A percentile compares a stretch with the other conserved stretches of the same genome.
Conservation (phyloP, 2,113 vertebrate species). For the Oceanites oceanicus region DNA sequence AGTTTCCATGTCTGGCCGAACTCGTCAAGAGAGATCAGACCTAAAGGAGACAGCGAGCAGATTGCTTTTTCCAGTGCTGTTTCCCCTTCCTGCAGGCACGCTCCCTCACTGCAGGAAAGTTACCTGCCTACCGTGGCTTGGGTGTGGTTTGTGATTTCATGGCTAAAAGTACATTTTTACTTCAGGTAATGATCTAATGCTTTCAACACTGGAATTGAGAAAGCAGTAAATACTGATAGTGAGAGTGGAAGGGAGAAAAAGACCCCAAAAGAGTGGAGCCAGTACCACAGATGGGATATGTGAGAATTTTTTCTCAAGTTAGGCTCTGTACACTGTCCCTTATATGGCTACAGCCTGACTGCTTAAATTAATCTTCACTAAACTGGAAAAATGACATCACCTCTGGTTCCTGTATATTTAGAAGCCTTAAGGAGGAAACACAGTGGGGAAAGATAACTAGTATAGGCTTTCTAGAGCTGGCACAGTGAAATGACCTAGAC, state of each 20-base stretch:
- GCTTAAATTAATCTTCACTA: neutral
- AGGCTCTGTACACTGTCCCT: neutral
- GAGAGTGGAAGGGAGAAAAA: neutral
- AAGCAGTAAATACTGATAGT: neutral
- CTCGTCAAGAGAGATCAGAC: slow-evolving; percentile 92
- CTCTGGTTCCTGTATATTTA: neutral
- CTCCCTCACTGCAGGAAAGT: neutral
- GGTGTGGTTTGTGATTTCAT: neutral
- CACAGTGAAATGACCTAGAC: neutral
- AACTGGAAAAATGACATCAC: slow-evolving; percentile 4
- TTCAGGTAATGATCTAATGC: neutral
- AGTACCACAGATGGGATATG: neutral
- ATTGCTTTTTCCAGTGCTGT: neutral
- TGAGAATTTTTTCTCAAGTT: neutral
- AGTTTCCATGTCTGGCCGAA: slow-evolving; percentile 92
- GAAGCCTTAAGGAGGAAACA: neutral
- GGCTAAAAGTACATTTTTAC: neutral
- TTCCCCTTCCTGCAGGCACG: neutral
- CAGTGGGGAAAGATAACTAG: neutral
- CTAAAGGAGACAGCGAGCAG: slow-evolving; percentile 65
- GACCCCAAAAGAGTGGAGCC: neutral
- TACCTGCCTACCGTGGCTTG: fast-evolving
- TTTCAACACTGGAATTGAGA: neutral
- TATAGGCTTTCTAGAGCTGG: neutral
- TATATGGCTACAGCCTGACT: neutral